A percentile compares a stretch with the other conserved stretches of the same genome.
Evolutionary conservation across 2,888 invertebrate genomes (phyloP).

Genomic region (Philereme vetulata): DNA sequence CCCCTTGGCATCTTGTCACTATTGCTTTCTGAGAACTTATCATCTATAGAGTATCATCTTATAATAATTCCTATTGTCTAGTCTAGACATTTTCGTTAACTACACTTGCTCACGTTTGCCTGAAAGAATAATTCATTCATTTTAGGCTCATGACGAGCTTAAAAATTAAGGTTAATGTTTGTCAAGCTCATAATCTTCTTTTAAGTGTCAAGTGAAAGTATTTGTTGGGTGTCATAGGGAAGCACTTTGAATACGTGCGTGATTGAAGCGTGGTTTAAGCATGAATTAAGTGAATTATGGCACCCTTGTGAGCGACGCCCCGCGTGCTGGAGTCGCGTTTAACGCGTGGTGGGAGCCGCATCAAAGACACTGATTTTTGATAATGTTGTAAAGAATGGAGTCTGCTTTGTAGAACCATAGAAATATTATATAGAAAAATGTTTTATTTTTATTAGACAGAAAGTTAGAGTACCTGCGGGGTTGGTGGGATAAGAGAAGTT

Average conservation of each 20-base stretch:
- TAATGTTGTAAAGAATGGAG: constrained; percentile 56
- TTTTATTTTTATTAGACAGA: too few species aligned
- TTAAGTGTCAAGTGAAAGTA: constrained; percentile 40
- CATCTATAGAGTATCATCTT: too few species aligned
- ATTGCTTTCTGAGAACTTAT: neutral
- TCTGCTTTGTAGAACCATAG: constrained; percentile 37
- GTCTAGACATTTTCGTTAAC: neutral
- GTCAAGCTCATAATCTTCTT: constrained; percentile 19
- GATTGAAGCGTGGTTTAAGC: constrained; percentile 71
- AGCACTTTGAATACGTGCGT: constrained; percentile 59
- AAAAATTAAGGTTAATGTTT: constrained; percentile 13
- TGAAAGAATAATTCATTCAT: too few species aligned
- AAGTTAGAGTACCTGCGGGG: too few species aligned
- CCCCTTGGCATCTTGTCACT: constrained; percentile 14
- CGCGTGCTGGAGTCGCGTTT: constrained; percentile 60
- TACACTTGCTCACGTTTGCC: too few species aligned
- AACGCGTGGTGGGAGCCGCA: constrained; percentile 70
- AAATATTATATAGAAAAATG: neutral
- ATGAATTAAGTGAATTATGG: constrained; percentile 76
- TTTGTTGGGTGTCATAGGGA: constrained; percentile 44
- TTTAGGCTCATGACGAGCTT: too few species aligned
- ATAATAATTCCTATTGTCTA: neutral
- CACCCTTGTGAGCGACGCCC: constrained; percentile 56
- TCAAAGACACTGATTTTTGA: constrained; percentile 63
- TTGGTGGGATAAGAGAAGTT: too few species aligned